These are phyloP conservation scores for Listronotus bonariensis DNA, from an alignment of 1,140 invertebrate species.

Conservation along the genomic window DNA sequence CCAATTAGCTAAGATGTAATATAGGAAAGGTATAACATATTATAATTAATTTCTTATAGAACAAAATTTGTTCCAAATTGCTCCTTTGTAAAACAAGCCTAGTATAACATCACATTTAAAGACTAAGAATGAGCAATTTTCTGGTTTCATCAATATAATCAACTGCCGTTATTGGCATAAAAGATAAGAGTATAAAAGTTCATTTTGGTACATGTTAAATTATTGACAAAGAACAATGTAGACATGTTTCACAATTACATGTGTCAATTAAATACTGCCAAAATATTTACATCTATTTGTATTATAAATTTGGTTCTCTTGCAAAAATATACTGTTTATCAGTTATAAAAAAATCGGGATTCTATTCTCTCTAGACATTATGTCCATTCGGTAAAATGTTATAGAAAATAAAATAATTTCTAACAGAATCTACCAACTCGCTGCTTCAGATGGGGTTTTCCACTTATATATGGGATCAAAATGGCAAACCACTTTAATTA, in stretches of 20 bases:
- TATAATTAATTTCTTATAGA: no score
- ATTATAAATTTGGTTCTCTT: conserved; percentile 11
- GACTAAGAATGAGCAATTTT: conserved; percentile 35
- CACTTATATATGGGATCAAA: not conserved
- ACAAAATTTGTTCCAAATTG: not conserved
- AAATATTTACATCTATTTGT: conserved; percentile 1
- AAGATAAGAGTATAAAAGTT: conserved; percentile 14
- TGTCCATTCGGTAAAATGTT: conserved; percentile 4
- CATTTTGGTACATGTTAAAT: conserved; percentile 4
- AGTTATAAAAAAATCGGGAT: not conserved
- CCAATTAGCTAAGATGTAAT: no score
- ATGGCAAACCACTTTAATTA: not conserved
- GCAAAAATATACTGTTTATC: conserved; percentile 33
- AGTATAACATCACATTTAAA: conserved; percentile 32
- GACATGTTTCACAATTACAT: not conserved
- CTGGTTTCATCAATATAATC: not conserved
- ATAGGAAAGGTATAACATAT: no score
- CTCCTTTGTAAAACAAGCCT: conserved; percentile 23
- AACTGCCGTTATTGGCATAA: conserved; percentile 18
- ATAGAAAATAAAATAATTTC: conserved; percentile 15
- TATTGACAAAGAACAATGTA: not conserved
- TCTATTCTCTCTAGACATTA: not conserved
- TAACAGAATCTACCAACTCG: not conserved
- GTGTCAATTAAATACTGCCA: not conserved
- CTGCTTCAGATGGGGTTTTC: not conserved